phyloP scores from a whole-genome alignment of 64 coral and sea anemone species.

The Stylophora pistillata region DNA sequence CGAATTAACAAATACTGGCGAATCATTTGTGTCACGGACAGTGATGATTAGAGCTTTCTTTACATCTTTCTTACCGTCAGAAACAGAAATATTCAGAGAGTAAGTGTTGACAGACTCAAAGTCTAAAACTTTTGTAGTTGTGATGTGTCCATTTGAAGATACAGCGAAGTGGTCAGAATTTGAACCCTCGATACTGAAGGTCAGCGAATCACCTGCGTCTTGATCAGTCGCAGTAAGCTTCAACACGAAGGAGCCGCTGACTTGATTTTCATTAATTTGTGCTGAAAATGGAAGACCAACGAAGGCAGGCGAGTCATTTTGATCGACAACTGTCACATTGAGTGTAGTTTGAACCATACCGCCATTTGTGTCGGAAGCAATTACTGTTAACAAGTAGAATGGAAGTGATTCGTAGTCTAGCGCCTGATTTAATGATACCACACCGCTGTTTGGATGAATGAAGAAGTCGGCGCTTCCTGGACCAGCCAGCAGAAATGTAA shows the following conservation, averaged over 20 bases:
- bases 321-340: constrained; percentile 30
- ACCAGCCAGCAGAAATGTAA: constrained; percentile 30
- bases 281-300: constrained; percentile 4
- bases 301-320: constrained; percentile 37
- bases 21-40: constrained; percentile 23
- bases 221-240: constrained; percentile 34
- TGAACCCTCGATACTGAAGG: constrained; percentile 26
- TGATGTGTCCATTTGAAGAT: constrained; percentile 14
- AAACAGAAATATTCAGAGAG: constrained; percentile 33
- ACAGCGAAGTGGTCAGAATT: constrained; percentile 26
- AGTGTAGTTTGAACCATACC: constrained; percentile 17
- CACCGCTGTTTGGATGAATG: constrained; percentile 33
- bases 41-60: constrained; percentile 18
- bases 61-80: background rate
- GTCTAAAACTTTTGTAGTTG: constrained; percentile 33
- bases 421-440: constrained; percentile 13
- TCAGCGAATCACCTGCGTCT: constrained; percentile 17
- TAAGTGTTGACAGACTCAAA: constrained; percentile 43
- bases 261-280: constrained; percentile 23
- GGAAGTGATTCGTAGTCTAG: constrained; percentile 23
- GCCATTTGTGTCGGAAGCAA: constrained; percentile 17
- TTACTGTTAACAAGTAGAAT: constrained; percentile 27
- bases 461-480: constrained; percentile 38
- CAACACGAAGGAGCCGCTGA: constrained; percentile 15
- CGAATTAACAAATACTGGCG: constrained; percentile 6